phyloP scores from a whole-genome alignment of 1,140 invertebrate genomes.

The Lasioglossum albipes region DNA sequence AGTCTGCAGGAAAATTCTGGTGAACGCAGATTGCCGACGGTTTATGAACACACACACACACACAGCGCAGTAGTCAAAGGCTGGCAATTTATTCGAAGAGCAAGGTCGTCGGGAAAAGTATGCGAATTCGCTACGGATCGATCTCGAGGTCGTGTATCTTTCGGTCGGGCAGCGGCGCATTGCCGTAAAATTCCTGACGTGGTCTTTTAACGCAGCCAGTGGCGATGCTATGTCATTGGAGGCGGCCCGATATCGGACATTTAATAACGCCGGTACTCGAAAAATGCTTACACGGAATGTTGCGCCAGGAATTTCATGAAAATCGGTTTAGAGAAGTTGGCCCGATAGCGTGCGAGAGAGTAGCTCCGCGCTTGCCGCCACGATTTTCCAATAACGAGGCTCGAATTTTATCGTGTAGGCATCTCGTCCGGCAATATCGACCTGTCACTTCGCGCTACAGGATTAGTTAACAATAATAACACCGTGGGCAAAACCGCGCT shows the following conservation, averaged over 20 bases:
- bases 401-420: not conserved
- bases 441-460: too few relatives aligned
- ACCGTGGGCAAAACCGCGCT: too few relatives aligned
- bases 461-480: too few relatives aligned
- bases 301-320: slow-evolving; percentile 34
- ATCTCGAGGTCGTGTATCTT: not conserved
- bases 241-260: slow-evolving; percentile 25
- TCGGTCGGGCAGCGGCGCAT: not conserved
- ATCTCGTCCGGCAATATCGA: not conserved
- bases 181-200: slow-evolving; percentile 7
- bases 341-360: not conserved
- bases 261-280: slow-evolving; percentile 28
- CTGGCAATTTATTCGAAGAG: too few relatives aligned
- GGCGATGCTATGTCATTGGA: slow-evolving; percentile 23
- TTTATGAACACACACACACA: too few relatives aligned
- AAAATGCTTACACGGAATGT: slow-evolving; percentile 31
- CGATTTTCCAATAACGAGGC: not conserved
- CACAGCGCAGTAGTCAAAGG: too few relatives aligned
- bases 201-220: slow-evolving; percentile 10
- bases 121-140: not conserved
- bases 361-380: not conserved
- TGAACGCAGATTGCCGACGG: too few relatives aligned
- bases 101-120: too few relatives aligned
- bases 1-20: too few relatives aligned
- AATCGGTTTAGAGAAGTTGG: slow-evolving; percentile 16